Conservation (phyloP, 2,797 vertebrate species). For the Triplophysa yarkandensis region DNA sequence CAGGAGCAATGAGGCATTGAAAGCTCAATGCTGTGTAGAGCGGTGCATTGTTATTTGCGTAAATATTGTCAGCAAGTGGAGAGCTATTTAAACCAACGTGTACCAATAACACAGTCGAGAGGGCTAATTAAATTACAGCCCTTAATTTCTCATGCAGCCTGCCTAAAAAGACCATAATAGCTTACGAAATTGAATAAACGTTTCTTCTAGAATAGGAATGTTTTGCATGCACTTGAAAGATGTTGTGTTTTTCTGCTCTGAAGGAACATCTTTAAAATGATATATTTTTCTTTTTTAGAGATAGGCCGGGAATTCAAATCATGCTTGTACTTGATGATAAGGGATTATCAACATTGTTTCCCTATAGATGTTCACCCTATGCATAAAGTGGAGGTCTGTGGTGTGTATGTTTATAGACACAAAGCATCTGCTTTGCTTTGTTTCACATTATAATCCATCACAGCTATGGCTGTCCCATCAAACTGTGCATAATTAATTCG, state of each 20-base stretch:
- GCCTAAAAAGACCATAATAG: background rate
- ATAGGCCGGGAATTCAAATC: too few species aligned
- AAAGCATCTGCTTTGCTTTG: slow-evolving; percentile 40
- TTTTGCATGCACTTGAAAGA: background rate
- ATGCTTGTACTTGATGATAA: background rate
- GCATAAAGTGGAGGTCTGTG: background rate
- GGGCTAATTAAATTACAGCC: background rate
- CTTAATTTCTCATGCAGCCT: background rate
- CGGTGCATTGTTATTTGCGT: slow-evolving; percentile 1
- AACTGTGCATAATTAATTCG: slow-evolving; percentile 53
- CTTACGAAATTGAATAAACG: background rate
- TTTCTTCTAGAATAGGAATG: background rate
- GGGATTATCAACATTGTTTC: slow-evolving; percentile 1
- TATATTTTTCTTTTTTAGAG: background rate
- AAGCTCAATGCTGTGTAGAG: background rate
- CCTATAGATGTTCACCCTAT: background rate
- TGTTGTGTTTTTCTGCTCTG: background rate
- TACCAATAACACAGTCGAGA: background rate
- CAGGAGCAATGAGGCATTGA: slow-evolving; percentile 2
- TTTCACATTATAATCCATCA: slow-evolving; percentile 50
- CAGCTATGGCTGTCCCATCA: slow-evolving; percentile 33
- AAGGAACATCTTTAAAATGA: background rate
- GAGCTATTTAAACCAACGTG: slow-evolving; percentile 11
- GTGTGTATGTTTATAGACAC: slow-evolving; percentile 8
- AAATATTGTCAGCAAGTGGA: slow-evolving; percentile 17